A percentile compares a stretch with the other conserved stretches of the same genome.
phyloP scores from a whole-genome alignment of 2,888 invertebrate genomes.

The Coelinius sp. region DNA sequence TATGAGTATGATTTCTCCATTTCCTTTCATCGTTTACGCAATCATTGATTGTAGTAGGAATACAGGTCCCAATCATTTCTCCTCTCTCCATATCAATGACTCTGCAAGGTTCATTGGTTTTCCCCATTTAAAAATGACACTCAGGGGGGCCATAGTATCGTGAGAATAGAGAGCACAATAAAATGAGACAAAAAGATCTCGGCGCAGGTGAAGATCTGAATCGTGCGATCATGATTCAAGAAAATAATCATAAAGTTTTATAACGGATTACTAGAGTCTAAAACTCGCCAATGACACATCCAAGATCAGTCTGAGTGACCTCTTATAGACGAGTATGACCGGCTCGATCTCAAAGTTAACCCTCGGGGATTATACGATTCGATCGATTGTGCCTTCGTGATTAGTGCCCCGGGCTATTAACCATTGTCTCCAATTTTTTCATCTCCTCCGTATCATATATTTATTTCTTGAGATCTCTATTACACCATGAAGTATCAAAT shows the following conservation, averaged over 20 bases:
- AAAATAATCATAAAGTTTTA: constrained; percentile 18
- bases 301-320: neutral
- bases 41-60: neutral
- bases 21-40: neutral
- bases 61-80: neutral
- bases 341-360: neutral
- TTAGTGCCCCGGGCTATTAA: constrained; percentile 5
- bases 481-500: neutral
- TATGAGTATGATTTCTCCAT: neutral
- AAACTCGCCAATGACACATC: constrained; percentile 16
- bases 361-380: neutral
- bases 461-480: constrained; percentile 4
- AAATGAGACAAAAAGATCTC: neutral
- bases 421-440: constrained; percentile 10
- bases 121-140: neutral
- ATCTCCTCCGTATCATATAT: neutral
- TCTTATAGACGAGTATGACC: neutral
- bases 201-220: constrained; percentile 16
- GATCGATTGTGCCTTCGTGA: constrained; percentile 10
- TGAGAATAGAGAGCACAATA: constrained; percentile 17
- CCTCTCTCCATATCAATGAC: neutral
- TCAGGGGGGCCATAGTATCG: constrained; percentile 5
- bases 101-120: constrained; percentile 12
- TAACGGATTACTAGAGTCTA: neutral
- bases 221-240: constrained; percentile 22